Percentiles rank a stretch among this genome's conserved stretches.
Conservation (phyloP, 2,797 vertebrate species). For the Pampus argenteus region DNA sequence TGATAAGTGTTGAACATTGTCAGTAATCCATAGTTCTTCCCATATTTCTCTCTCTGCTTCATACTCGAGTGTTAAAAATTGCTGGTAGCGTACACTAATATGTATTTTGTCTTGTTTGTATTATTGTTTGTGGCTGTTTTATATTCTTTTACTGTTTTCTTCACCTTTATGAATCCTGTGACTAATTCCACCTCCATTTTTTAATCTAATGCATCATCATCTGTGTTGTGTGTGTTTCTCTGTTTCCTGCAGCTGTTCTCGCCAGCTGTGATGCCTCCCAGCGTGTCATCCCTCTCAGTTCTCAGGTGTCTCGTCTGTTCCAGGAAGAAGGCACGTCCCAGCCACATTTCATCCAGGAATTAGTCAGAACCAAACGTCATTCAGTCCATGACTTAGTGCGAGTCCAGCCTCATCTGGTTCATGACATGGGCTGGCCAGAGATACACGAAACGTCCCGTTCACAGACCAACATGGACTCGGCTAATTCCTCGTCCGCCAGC, state of each 20-base stretch:
- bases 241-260: conserved; percentile 47
- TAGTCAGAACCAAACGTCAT: conserved; percentile 65
- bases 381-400: conserved; percentile 56
- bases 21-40: not conserved
- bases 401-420: conserved; percentile 72
- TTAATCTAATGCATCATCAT: not conserved
- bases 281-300: conserved; percentile 23
- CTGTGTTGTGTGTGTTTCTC: not conserved
- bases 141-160: not conserved
- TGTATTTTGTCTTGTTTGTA: not conserved
- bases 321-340: conserved; percentile 35
- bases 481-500: conserved; percentile 30
- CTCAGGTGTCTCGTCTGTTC: conserved; percentile 18
- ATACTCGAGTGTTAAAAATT: too few relatives aligned
- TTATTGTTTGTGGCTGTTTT: not conserved
- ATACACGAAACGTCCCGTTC: conserved; percentile 56
- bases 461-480: conserved; percentile 29
- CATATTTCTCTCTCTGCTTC: not conserved
- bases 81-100: not conserved
- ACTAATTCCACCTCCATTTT: not conserved
- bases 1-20: not conserved
- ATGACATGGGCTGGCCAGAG: conserved; percentile 72
- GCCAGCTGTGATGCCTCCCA: conserved; percentile 54
- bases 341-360: conserved; percentile 50
- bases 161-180: not conserved